These are phyloP conservation scores for Hippoglossus hippoglossus DNA, from an alignment of 2,797 vertebrate species.

Conservation along the genomic window DNA sequence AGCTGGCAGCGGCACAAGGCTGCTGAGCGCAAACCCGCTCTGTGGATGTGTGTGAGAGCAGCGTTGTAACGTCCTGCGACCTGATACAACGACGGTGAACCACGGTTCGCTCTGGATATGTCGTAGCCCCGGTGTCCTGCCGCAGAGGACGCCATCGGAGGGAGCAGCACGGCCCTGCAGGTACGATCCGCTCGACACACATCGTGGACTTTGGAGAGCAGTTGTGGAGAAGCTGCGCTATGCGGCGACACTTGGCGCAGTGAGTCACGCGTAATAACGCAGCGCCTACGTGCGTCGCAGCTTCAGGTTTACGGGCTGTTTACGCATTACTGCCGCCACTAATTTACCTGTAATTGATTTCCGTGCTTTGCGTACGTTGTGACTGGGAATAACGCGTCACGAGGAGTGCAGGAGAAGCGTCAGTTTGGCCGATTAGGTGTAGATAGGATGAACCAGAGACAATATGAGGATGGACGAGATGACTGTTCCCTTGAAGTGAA, in stretches of 20 bases:
- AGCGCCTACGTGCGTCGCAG: conserved; percentile 39
- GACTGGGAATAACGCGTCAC: background rate
- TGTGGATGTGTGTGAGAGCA: conserved; percentile 13
- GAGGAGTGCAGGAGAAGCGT: background rate
- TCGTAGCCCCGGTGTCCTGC: conserved; percentile 24
- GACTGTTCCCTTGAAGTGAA: too few species aligned
- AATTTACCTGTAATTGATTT: too few species aligned
- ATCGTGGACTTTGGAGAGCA: conserved; percentile 1
- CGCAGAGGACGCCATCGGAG: conserved; percentile 66
- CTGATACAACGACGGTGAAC: background rate
- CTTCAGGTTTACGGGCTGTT: too few species aligned
- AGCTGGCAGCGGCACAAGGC: conserved; percentile 47
- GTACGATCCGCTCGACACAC: conserved; percentile 42
- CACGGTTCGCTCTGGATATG: conserved; percentile 5
- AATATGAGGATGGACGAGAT: too few species aligned
- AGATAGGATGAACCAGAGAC: background rate
- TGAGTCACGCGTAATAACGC: conserved; percentile 37
- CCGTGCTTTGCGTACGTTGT: background rate
- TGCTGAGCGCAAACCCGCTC: conserved; percentile 29
- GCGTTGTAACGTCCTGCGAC: conserved; percentile 17
- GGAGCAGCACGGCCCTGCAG: conserved; percentile 53
- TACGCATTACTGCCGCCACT: too few species aligned
- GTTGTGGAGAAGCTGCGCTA: conserved; percentile 52
- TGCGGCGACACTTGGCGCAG: conserved; percentile 72
- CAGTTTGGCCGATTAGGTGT: background rate